A percentile compares a stretch with the other conserved stretches of the same genome.
These are phyloP conservation scores for Perca fluviatilis DNA, from an alignment of 2,113 vertebrate species.

Conservation along the genomic window DNA sequence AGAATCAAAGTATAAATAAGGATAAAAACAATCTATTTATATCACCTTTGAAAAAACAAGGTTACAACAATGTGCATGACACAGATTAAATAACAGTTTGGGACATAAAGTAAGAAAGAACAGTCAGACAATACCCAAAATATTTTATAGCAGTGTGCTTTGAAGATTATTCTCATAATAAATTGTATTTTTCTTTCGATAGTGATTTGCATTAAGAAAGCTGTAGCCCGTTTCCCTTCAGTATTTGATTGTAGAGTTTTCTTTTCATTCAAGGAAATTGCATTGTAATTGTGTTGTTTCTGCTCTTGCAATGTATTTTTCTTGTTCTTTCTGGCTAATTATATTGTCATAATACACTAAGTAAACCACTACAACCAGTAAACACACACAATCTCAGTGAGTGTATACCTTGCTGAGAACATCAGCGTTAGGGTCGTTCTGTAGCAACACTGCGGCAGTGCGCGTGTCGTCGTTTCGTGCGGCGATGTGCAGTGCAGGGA, in stretches of 20 bases:
- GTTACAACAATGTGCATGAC: not conserved
- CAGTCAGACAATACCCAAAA: not conserved
- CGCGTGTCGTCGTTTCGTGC: conserved; percentile 97
- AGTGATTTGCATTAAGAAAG: not conserved
- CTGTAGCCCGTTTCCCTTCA: not conserved
- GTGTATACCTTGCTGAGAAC: conserved; percentile 94
- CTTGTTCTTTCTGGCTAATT: not conserved
- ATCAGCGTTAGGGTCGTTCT: conserved; percentile 96
- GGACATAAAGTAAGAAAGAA: not conserved
- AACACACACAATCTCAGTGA: conserved; percentile 10
- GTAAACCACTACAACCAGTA: not conserved
- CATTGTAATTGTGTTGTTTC: not conserved
- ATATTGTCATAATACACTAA: not conserved
- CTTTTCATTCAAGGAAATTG: not conserved
- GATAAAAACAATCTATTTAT: conserved; percentile 8
- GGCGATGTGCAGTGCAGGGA: conserved; percentile 96
- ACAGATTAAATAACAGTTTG: not conserved
- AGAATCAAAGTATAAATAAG: conserved; percentile 7
- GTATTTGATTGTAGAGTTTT: conserved; percentile 2
- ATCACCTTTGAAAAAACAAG: conserved; percentile 6
- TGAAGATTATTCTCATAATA: not conserved
- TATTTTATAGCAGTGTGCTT: no score
- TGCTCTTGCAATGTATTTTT: not conserved
- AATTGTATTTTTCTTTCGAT: not conserved
- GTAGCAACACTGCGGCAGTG: conserved; percentile 94